Base-by-base conservation (phyloP, 2,797 vertebrate species). In the Jordanella pulchra region DNA sequence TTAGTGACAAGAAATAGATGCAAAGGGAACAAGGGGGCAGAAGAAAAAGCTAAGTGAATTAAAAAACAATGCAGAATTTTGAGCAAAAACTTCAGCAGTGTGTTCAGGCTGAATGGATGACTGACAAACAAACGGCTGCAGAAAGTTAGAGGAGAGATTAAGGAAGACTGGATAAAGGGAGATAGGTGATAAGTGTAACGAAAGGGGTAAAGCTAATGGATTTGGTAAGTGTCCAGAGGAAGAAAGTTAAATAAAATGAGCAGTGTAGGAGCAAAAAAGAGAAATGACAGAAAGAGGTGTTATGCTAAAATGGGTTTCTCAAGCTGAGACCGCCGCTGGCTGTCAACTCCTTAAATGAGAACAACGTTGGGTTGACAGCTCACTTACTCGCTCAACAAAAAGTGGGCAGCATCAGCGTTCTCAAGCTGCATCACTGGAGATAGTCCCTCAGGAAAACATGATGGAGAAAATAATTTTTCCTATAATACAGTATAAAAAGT, bases 281-380 rank as follows among this genome's bases (percentile, higher is more conserved):
- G 28, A 39, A 32, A 28, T 48, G 73, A 73, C 60, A 82, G 65
- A 74, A 73, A 72, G 76, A 81, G 66, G 74, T 84, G 83, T 76
- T 83, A 77, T 72, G 79, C 75, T 83, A 81, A 85, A 90, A 91
- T 85, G 77, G 86, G 77, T 88, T 87, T 84, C 81, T 78, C 72
- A 67, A 71, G 70, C 69, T 79, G 64, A 88, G 72, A 86, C 23
- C 64, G 72, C 71, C 28, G 67, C 65, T 76, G 71, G 6, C 75
- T 91, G 89, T 94, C 92, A 89, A 79, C 77, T 84, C 85, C 79
- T 69, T 65, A 86, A 94, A 91, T 92, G 91, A 91, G 61, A 90
- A 85, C 72, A 91, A 75, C 79, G 87, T 77, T 84, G 83, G 75
- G 47, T 65, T 88, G 89, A 91, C 87, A 89, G 84, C 85, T 90